Base-by-base conservation (phyloP, 1,140 invertebrate species). In the Drosophila nebulosa region DNA sequence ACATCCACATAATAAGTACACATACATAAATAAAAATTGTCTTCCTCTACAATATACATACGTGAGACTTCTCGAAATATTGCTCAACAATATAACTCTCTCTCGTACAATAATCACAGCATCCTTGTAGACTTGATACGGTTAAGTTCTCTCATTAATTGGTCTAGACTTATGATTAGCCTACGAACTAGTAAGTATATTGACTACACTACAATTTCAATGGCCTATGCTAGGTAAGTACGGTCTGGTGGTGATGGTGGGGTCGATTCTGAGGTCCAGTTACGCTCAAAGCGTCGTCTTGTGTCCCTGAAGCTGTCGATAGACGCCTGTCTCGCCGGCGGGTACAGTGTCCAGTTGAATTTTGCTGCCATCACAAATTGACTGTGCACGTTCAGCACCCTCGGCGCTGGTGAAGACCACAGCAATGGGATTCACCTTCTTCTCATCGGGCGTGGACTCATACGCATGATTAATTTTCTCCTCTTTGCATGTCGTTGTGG, bases 391-490 rank as follows among this genome's bases (percentile, higher is more conserved):
- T 42, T 66, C 26, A n/a, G n/a, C n/a, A 0, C 4, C 14, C 10
- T 53, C 42, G 22, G 22, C 57, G 2, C 14, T 69, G 22, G 81
- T 76, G 5, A 86, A 86, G 4, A 88, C 52, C 9, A 88, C 69
- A 1, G 79, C 65, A 5, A 86, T 89, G 24, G 83, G 84, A 51
- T 61, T 86, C 14, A 10, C 73, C 39, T 88, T 88, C 16, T 60
- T 63, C 63, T 88, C 89, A 46, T 73, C 84, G 27, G 70, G 78
- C 14, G 67, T 61, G 10, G 69, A 55, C 53, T 90, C 89, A 52
- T 89, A 90, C 0, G 70, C 89, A 22, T 84, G 83, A 27, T 90
- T 90, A 14, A 90, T 73, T 64, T 91, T 90, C 22, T 89, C 79
- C 50, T 76, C 79, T 18, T 81, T 85, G 52, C 74, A 68, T 4